A percentile compares a stretch with the other conserved stretches of the same genome.
Evolutionary conservation across 2,888 invertebrate species (phyloP).

Genomic region (Torymus tubicola): DNA sequence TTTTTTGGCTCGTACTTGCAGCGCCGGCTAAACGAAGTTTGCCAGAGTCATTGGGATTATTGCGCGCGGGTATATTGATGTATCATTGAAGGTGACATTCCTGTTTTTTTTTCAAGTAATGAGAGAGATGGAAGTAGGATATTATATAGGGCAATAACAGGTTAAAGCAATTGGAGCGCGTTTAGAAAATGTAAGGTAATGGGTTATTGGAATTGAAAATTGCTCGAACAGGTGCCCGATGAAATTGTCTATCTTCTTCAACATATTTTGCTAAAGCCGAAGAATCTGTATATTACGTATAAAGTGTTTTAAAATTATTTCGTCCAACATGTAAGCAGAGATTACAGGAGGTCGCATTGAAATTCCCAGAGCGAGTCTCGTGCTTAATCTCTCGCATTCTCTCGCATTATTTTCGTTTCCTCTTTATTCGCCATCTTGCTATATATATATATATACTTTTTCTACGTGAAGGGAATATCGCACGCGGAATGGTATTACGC

Average conservation of each 20-base stretch:
- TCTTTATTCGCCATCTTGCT: neutral
- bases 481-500: too few relatives aligned
- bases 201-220: too few relatives aligned
- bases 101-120: too few relatives aligned
- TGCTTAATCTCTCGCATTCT: conserved; percentile 24
- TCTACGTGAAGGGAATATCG: too few relatives aligned
- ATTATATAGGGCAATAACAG: too few relatives aligned
- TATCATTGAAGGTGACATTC: neutral
- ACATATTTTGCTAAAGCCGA: too few relatives aligned
- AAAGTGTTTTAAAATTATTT: conserved; percentile 5
- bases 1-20: conserved; percentile 23
- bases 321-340: neutral
- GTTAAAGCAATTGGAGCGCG: too few relatives aligned
- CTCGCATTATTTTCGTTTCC: neutral
- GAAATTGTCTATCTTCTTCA: too few relatives aligned
- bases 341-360: neutral
- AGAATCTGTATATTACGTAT: conserved; percentile 28
- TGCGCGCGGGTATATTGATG: conserved; percentile 8
- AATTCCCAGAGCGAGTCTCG: neutral
- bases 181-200: too few relatives aligned
- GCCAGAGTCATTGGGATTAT: conserved; percentile 49
- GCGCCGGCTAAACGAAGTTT: conserved; percentile 24
- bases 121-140: too few relatives aligned
- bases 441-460: too few relatives aligned
- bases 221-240: too few relatives aligned